Conservation (phyloP, 2,113 vertebrate genomes). For the Globicephala melas region DNA sequence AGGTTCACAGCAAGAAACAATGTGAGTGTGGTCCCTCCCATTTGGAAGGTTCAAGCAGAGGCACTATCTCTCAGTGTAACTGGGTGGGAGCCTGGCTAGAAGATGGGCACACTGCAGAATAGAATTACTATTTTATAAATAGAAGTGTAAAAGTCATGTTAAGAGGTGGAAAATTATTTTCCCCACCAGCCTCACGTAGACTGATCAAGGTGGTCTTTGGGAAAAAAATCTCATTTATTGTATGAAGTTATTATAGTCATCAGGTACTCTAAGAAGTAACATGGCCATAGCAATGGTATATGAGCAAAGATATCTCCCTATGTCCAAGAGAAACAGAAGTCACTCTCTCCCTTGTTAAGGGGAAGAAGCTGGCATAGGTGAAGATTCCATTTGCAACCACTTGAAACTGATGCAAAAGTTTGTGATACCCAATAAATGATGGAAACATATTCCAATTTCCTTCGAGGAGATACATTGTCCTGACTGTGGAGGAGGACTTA, state of each 20-base stretch:
- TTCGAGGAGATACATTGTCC: neutral
- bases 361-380: neutral
- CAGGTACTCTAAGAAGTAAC: neutral
- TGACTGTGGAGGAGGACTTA: neutral
- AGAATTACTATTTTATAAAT: neutral
- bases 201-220: neutral
- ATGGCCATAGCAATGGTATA: neutral
- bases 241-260: neutral
- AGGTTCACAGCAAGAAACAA: neutral
- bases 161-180: neutral
- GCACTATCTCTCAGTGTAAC: neutral
- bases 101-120: neutral
- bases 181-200: neutral
- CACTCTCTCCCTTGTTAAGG: neutral
- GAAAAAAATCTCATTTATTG: neutral
- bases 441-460: neutral
- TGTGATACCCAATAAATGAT: neutral
- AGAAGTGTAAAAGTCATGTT: neutral
- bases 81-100: neutral
- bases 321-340: neutral
- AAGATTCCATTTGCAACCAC: neutral
- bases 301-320: neutral
- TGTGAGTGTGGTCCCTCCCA: neutral
- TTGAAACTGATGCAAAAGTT: neutral
- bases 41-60: neutral